Base-by-base conservation (phyloP, 2,888 invertebrate genomes). In the Drosophila monieri region DNA sequence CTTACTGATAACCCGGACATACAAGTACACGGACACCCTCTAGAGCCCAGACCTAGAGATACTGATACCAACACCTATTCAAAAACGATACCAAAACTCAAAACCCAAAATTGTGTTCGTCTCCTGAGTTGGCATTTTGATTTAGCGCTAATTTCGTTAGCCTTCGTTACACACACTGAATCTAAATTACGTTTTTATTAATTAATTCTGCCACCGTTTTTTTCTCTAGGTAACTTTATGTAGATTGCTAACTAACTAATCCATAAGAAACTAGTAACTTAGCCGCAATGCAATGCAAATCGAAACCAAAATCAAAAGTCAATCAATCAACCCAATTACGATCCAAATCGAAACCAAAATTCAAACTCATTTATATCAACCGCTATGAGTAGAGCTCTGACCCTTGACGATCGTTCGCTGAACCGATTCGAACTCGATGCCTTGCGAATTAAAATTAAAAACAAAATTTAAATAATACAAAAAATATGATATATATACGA, bases 141-240 rank as follows among this genome's bases (percentile, higher is more conserved):
- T 60, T 60, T 58, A 53, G 48, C 43, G 56, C 54, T 73, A 43
- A 60, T 52, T 69, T 59, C 41, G 51, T 64, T 70, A 56, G 65
- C 35, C 15, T 32, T 43, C 37, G 51, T 46, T 32, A 67, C 59
- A 60, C 46, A 69, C 46, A 67, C 61, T 66, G 64, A 77, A 84
- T 85, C 59, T 51, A 53, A 39, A 73, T 72, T 71, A 48, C 62
- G 49, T 61, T 76, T 68, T 72, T 74, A 35, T 35, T 35, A 35
- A 35, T 35, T 35, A 73, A 77, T 71, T 77, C 73, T 76, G 71
- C 74, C 71, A 80, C 74, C 53, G 12, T 70, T 75, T 75, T 79
- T 78, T 78, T 89, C 89, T 89, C 88, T 91, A 91, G 91, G 90
- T 89, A 90, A 92, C 91, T 92, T 92, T 91, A 90, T 92, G 91